Evolutionary conservation across 2,888 invertebrate genomes (phyloP), one percentile per base, ranked within the genome.

Genomic region (Adelphocoris suturalis): DNA sequence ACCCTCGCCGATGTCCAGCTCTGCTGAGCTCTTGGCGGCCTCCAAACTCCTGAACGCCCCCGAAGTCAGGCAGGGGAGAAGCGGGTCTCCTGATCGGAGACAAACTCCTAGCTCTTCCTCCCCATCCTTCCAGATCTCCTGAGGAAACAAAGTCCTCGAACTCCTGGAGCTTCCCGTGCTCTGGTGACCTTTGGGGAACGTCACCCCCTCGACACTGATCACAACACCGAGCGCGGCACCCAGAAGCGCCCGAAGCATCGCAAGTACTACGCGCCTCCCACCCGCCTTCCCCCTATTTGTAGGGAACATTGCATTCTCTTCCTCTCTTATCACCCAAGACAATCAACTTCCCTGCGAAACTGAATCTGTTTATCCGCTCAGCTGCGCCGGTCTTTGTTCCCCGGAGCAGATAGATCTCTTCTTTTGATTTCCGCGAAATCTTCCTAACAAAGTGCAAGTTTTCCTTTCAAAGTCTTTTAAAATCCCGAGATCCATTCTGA

Each of bases 11-110:
- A 90, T 68, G 3, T 88, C 76, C 12, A 90, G 13, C 16, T 88
- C 84, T 2, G 37, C 47, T 2, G 55, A 75, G n/a, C 14, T 27
- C 12, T 27, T 57, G 80, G 91, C 91, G 90, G 89, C 81, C 90
- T 87, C 90, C 91, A 85, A 68, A 87, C 88, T 90, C 89, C 86
- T 88, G 88, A 91, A 78, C 75, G 78, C 90, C 61, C 90, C 90
- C 23, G 91, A 90, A 85, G 91, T 91, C 89, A 92, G 90, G 91
- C 92, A 92, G 92, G 92, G 91, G 76, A 84, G 80, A 11, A 91
- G 90, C n/a, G 91, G 90, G 48, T 89, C 90, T 5, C 90, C 91
- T 14, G 89, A 89, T 19, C 78, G 28, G 68, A 90, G 85, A 81
- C 92, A 91, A 23, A 75, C 19, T 57, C 91, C 90, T 2, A 91